Evolutionary conservation across 2,797 vertebrate species (phyloP).

Genomic region (Typhlichthys subterraneus): DNA sequence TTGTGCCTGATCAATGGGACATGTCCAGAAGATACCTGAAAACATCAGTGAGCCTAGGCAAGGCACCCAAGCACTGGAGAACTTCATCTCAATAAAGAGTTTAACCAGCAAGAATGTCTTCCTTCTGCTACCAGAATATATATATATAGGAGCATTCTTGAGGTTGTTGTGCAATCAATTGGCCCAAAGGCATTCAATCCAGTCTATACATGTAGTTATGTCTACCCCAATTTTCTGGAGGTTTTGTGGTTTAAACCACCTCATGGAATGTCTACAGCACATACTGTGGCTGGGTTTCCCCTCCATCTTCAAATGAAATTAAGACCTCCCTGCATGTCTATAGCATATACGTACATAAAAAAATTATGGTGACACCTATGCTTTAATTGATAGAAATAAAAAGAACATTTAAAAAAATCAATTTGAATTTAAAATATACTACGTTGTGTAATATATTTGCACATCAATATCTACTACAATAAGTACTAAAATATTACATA

Average conservation of each 20-base stretch:
- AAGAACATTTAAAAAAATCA: too few species aligned
- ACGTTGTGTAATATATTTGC: not conserved
- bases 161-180: constrained; percentile 47
- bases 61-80: constrained; percentile 46
- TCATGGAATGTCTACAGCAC: constrained; percentile 32
- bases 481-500: not conserved
- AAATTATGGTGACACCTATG: too few species aligned
- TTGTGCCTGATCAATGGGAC: constrained; percentile 40
- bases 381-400: too few species aligned
- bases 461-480: constrained; percentile 1
- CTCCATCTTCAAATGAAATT: constrained; percentile 27
- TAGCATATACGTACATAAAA: not conserved
- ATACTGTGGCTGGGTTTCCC: constrained; percentile 48
- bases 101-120: constrained; percentile 14
- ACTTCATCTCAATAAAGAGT: constrained; percentile 56
- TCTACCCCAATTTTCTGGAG: constrained; percentile 48
- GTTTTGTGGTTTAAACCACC: constrained; percentile 55
- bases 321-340: not conserved
- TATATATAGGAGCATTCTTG: constrained; percentile 35
- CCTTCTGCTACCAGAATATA: constrained; percentile 39
- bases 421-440: too few species aligned
- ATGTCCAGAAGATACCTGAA: constrained; percentile 42
- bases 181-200: constrained; percentile 27
- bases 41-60: constrained; percentile 51
- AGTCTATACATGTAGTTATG: constrained; percentile 29